phyloP scores from a whole-genome alignment of 2,888 invertebrate genomes.

The Anthoptus insignis region DNA sequence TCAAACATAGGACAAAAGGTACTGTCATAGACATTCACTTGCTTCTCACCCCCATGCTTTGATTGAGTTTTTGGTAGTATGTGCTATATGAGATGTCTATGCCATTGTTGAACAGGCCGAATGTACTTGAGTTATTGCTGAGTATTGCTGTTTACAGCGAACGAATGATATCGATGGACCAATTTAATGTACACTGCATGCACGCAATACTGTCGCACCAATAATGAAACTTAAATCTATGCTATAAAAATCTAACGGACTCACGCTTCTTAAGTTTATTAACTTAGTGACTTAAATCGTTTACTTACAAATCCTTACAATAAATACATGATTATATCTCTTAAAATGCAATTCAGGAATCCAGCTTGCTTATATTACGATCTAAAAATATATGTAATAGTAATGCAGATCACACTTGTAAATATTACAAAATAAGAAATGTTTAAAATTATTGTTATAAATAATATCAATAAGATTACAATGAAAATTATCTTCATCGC shows the following conservation, averaged over 20 bases:
- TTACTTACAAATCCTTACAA: constrained; percentile 24
- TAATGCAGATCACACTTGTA: constrained; percentile 44
- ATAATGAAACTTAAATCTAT: constrained; percentile 18
- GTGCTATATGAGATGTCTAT: no score
- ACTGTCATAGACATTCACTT: no score
- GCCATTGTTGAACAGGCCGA: no score
- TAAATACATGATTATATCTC: constrained; percentile 26
- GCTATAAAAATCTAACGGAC: constrained; percentile 31
- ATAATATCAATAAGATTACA: constrained; percentile 14
- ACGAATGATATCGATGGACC: not conserved
- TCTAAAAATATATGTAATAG: constrained; percentile 33
- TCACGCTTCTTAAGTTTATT: constrained; percentile 33
- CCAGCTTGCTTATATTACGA: constrained; percentile 35
- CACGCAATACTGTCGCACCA: constrained; percentile 21
- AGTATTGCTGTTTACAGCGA: not conserved
- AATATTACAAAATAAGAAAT: constrained; percentile 41
- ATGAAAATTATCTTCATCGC: constrained; percentile 27
- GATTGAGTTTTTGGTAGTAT: no score
- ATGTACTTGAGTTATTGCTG: no score
- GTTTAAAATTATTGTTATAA: constrained; percentile 13
- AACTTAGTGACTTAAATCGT: constrained; percentile 33
- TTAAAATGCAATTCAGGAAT: constrained; percentile 54
- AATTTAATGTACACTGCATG: not conserved
- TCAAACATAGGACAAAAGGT: no score
- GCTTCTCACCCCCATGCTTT: no score